These are phyloP conservation scores for Australoheros scitulus DNA, from an alignment of 2,113 vertebrate genomes.

Conservation along the genomic window DNA sequence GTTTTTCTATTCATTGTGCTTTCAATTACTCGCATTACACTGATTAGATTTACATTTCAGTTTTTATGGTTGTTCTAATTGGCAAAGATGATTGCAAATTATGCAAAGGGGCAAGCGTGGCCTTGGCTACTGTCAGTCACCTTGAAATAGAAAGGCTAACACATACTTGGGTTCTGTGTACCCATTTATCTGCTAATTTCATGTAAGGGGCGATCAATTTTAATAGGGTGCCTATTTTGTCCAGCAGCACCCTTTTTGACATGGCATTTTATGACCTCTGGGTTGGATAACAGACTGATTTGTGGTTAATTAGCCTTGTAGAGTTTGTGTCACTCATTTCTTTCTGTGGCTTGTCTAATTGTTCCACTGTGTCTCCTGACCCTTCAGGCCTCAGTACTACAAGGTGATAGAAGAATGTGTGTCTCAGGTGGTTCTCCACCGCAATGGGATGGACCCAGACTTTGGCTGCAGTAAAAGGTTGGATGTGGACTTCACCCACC, in stretches of 20 bases:
- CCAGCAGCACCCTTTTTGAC: slow-evolving; percentile 43
- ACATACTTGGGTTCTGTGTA: slow-evolving; percentile 35
- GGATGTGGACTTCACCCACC: slow-evolving; percentile 91
- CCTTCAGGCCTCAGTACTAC: slow-evolving; percentile 93
- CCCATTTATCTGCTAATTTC: slow-evolving; percentile 75
- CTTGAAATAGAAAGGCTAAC: slow-evolving; percentile 75
- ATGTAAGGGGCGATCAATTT: slow-evolving; percentile 71
- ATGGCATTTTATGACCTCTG: slow-evolving; percentile 77
- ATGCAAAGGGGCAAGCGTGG: slow-evolving; percentile 62
- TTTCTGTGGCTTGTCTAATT: slow-evolving; percentile 59
- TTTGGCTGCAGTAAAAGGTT: slow-evolving; percentile 91
- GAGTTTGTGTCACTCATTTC: slow-evolving; percentile 68
- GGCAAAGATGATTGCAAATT: slow-evolving; percentile 81
- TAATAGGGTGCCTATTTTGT: slow-evolving; percentile 69
- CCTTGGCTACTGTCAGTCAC: slow-evolving; percentile 70
- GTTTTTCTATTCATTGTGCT: slow-evolving; percentile 77
- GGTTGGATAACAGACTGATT: slow-evolving; percentile 67
- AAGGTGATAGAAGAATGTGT: slow-evolving; percentile 97
- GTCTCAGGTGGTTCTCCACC: slow-evolving; percentile 93
- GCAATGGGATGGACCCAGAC: slow-evolving; percentile 93
- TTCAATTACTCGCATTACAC: slow-evolving; percentile 80
- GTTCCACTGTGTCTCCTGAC: slow-evolving; percentile 55
- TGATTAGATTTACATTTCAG: slow-evolving; percentile 80
- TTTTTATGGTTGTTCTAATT: slow-evolving; percentile 79
- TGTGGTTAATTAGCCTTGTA: slow-evolving; percentile 71